Conservation (phyloP, 2,797 vertebrate species). For the Semotilus atromaculatus region DNA sequence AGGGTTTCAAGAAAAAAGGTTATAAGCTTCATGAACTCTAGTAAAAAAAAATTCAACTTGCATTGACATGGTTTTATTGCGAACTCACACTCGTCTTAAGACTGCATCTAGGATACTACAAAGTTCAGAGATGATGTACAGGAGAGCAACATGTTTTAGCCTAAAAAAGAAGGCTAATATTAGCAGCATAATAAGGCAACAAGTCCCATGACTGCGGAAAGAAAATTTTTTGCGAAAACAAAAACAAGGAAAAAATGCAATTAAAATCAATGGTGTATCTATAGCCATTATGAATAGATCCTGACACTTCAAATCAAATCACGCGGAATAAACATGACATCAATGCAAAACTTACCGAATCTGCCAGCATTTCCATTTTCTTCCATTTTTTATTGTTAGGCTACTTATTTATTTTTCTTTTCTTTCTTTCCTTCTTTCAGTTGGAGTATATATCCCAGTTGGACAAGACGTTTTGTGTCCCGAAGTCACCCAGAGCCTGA, state of each 20-base stretch:
- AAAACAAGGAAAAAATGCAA: not conserved
- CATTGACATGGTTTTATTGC: not conserved
- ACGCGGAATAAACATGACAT: not conserved
- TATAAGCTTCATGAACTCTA: not conserved
- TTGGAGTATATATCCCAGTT: not conserved
- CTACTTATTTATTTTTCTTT: not conserved
- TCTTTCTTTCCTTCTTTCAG: not conserved
- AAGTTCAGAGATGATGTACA: not conserved
- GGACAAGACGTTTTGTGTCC: not conserved
- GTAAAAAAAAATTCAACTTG: too few relatives aligned
- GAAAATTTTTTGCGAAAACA: not conserved
- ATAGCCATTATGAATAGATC: not conserved
- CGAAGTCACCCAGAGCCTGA: not conserved
- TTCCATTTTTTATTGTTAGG: slow-evolving; percentile 46
- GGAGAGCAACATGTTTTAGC: not conserved
- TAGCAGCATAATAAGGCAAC: not conserved
- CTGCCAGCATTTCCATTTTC: slow-evolving; percentile 25
- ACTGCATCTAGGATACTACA: not conserved
- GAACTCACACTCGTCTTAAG: not conserved
- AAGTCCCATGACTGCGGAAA: not conserved
- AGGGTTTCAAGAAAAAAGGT: not conserved
- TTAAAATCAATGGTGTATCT: not conserved
- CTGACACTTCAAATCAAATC: not conserved
- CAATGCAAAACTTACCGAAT: slow-evolving; percentile 49
- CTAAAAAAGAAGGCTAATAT: not conserved